Base-by-base conservation (phyloP, 2,888 invertebrate species). In the Chamaedrilus cognettii region DNA sequence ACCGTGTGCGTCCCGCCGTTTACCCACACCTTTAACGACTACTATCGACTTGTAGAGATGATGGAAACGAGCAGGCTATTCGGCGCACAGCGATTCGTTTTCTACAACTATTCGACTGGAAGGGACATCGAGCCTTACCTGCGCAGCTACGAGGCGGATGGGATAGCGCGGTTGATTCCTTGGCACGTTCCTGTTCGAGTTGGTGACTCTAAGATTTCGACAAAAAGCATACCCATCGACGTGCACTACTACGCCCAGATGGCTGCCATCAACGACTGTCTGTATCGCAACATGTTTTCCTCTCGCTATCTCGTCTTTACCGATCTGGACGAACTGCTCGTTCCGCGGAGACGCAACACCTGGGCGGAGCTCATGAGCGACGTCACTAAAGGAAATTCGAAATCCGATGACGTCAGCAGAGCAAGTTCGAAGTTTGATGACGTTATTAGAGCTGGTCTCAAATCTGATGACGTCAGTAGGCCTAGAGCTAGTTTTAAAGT, bases 231-330 rank as follows among this genome's bases (percentile, higher is more conserved):
- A n/a, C 23, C 31, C 30, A 68, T 71, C 2, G 68, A 72, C 31
- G 50, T 60, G 7, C 74, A 73, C 67, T 74, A 74, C 61, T 73
- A 67, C 50, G 74, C 59, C 1, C 74, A 74, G 64, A 33, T 74
- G 19, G 72, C 60, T 28, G 66, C 71, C 0, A 55, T 74, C 28
- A 71, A 74, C 59, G 74, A 74, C 55, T 74, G 74, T 51, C 65
- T 74, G 15, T 74, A 74, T 58, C 56, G 74, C 19, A 61, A 74
- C 60, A 68, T 72, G 64, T 67, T 68, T 64, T 66, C 30, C n/a
- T 63, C 69, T 23, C 51, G 66, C 11, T 74, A 65, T 50, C 49
- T 74, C 28, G 72, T 70, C 2, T 68, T 67, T 60, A 62, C 64
- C 0, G 74, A 74, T 59, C 60, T 74, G 26, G 74, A 73, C 60